These are phyloP conservation scores for Antheraea mylitta DNA, from an alignment of 1,140 invertebrate species.

Conservation along the genomic window DNA sequence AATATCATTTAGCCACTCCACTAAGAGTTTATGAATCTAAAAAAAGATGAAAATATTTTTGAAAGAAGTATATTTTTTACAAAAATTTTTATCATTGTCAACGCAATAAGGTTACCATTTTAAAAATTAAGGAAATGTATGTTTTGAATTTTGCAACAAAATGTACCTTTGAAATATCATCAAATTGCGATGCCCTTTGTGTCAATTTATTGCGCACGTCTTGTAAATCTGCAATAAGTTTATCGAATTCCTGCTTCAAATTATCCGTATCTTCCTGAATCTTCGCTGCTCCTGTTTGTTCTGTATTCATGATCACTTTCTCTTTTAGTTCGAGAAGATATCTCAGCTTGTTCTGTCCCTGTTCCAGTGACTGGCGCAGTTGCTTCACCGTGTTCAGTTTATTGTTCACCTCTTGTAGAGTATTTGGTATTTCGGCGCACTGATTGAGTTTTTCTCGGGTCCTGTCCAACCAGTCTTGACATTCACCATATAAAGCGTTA, in stretches of 20 bases:
- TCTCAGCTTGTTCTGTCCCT: constrained; percentile 93
- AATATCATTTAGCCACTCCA: constrained; percentile 92
- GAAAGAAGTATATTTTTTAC: no score
- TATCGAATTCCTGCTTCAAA: constrained; percentile 93
- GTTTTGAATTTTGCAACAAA: no score
- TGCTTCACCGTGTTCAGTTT: constrained; percentile 91
- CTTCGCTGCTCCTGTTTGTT: constrained; percentile 90
- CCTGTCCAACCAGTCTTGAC: constrained; percentile 93
- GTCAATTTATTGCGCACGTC: constrained; percentile 87
- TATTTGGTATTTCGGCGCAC: constrained; percentile 87
- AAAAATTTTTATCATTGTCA: no score
- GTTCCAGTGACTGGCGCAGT: constrained; percentile 91
- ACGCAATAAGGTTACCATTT: no score
- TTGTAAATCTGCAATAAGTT: constrained; percentile 88
- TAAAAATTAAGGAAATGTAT: no score
- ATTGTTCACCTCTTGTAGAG: constrained; percentile 88
- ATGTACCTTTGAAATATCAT: constrained; percentile 89
- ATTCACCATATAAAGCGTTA: constrained; percentile 93
- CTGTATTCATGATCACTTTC: constrained; percentile 94
- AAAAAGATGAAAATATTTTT: constrained; percentile 12
- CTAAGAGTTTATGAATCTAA: constrained; percentile 83
- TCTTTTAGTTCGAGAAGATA: constrained; percentile 95
- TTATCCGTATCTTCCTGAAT: constrained; percentile 94
- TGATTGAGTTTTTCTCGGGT: constrained; percentile 90
- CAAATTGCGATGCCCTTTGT: constrained; percentile 85